Evolutionary conservation across 2,888 invertebrate genomes (phyloP).

Genomic region (Tetragonula carbonaria): DNA sequence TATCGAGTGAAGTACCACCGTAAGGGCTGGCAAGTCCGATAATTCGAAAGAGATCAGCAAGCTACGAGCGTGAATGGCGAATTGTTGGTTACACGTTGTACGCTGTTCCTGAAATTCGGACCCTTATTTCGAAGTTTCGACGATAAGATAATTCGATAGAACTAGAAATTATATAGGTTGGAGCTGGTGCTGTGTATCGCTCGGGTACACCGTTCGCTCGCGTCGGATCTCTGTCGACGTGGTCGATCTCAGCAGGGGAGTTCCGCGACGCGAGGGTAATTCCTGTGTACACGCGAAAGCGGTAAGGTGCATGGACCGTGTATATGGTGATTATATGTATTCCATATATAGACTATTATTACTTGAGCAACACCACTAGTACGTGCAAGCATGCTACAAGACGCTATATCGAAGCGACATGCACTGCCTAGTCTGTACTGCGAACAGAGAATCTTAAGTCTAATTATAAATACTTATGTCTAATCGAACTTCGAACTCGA

Average conservation of each 20-base stretch:
- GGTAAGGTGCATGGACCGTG: slow-evolving; percentile 68
- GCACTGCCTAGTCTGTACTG: slow-evolving; percentile 45
- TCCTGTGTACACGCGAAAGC: slow-evolving; percentile 67
- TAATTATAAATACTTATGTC: slow-evolving; percentile 49
- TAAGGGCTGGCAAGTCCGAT: too few relatives aligned
- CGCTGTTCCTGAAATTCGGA: slow-evolving; percentile 16
- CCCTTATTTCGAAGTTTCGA: slow-evolving; percentile 19
- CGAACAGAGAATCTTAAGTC: slow-evolving; percentile 32
- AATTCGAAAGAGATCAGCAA: too few relatives aligned
- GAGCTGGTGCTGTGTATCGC: slow-evolving; percentile 12
- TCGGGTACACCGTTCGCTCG: slow-evolving; percentile 22
- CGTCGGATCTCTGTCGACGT: slow-evolving; percentile 59
- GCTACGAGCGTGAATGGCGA: background rate
- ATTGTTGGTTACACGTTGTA: background rate
- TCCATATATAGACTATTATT: slow-evolving; percentile 56
- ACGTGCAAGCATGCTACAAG: slow-evolving; percentile 66
- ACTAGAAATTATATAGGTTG: slow-evolving; percentile 44
- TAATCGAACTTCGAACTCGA: slow-evolving; percentile 49
- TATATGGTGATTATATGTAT: slow-evolving; percentile 65
- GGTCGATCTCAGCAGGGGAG: slow-evolving; percentile 57
- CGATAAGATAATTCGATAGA: slow-evolving; percentile 35
- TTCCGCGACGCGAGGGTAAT: slow-evolving; percentile 63
- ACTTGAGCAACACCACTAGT: slow-evolving; percentile 54
- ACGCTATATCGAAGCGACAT: slow-evolving; percentile 55
- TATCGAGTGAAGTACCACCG: too few relatives aligned